Evolutionary conservation across 2,113 vertebrate genomes (phyloP), one percentile per base, ranked within the genome.

Genomic region (Mus spicilegus): DNA sequence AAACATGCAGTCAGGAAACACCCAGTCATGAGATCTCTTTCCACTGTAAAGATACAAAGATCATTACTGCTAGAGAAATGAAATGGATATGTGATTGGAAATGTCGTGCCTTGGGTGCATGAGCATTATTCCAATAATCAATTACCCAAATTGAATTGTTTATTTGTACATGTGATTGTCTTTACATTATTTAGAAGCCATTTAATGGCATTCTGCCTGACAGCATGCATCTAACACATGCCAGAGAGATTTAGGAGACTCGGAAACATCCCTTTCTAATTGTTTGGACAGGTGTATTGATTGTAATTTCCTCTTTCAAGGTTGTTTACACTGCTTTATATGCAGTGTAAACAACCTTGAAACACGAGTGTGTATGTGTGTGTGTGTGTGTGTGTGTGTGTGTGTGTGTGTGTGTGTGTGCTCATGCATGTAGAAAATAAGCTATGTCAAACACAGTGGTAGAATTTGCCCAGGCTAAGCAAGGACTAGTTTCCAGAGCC

Each of bases 151-250:
- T 89, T 89, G 98, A 98, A 98, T 96, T 96, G 97, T 97, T 97
- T 98, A 98, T 98, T 95, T 97, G 97, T 96, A 67, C 93, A 92
- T 95, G 95, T 89, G 93, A 97, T 96, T 90, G 97, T 97, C 96
- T 96, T 96, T 98, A 97, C 98, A 98, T 98, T 98, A 98, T 98
- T 98, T 98, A 98, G 97, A 93, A 98, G 97, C 77, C 72, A 39
- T 98, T 97, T 97, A 98, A 97, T 91, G 90, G 93, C 96, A 97
- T 96, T 90, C 94, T 70, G 73, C 89, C 91, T 46, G 80, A 98
- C 96, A 95, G 95, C 92, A 42, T 91, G 81, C 76, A 28, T 87
- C 93, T 91, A 96, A 76, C 94, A 98, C 93, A 95, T 51, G 94
- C 89, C 96, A 85, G 81, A 93, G 91, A 98, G 97, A 96, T 96